phyloP scores from a whole-genome alignment of 2,113 vertebrate species.

The Zootoca vivipara region DNA sequence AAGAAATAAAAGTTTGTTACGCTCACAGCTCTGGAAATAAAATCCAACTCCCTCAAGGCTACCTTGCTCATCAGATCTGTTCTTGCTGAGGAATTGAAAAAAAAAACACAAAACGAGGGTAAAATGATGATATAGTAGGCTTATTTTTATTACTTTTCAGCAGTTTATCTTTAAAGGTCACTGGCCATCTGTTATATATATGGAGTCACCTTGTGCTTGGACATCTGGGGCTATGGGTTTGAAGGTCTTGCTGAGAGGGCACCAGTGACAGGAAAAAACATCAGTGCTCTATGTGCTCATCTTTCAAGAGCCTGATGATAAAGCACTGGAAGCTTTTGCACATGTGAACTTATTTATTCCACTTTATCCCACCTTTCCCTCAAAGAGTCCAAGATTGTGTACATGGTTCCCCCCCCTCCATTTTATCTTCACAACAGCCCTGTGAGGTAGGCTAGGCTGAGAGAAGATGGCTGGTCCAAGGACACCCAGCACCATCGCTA shows the following conservation, averaged over 20 bases:
- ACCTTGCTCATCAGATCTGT: slow-evolving; percentile 32
- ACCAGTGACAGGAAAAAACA: slow-evolving; percentile 19
- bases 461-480: too few species aligned
- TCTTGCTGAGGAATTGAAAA: slow-evolving; percentile 24
- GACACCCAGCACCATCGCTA: not conserved
- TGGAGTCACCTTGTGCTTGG: slow-evolving; percentile 46
- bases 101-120: not conserved
- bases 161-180: slow-evolving; percentile 55
- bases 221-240: slow-evolving; percentile 26
- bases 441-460: too few species aligned
- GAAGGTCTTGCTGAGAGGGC: not conserved
- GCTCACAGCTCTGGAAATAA: slow-evolving; percentile 29
- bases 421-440: too few species aligned
- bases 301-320: not conserved
- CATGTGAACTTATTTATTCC: not conserved
- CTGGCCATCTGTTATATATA: slow-evolving; percentile 37
- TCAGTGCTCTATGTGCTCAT: slow-evolving; percentile 17
- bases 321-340: not conserved
- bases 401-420: too few species aligned
- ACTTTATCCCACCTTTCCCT: not conserved
- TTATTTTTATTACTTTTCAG: slow-evolving; percentile 8
- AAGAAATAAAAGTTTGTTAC: slow-evolving; percentile 24
- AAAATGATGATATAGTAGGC: slow-evolving; percentile 42
- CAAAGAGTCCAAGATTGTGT: too few species aligned
- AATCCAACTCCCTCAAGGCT: slow-evolving; percentile 20